Evolutionary conservation across 2,888 invertebrate genomes (phyloP).

Genomic region (Cistogaster globosa): DNA sequence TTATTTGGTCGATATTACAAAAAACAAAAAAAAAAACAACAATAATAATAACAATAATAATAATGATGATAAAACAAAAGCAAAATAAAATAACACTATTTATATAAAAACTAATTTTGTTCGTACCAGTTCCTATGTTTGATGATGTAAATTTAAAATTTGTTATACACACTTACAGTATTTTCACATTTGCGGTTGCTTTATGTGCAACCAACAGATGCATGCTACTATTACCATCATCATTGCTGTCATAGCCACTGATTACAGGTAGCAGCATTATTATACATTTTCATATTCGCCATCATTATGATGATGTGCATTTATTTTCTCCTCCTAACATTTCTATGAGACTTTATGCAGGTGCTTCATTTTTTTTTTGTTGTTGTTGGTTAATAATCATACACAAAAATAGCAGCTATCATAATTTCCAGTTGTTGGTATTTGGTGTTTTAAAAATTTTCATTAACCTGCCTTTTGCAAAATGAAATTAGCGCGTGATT

Average conservation of each 20-base stretch:
- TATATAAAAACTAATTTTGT: background rate
- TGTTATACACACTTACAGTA: background rate
- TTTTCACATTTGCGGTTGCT: constrained; percentile 59
- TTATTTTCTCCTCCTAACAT: background rate
- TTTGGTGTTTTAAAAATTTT: constrained; percentile 46
- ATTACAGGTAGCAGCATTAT: constrained; percentile 14
- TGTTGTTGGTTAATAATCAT: constrained; percentile 14
- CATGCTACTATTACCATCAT: constrained; percentile 23
- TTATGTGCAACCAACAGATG: constrained; percentile 45
- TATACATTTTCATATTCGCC: constrained; percentile 9
- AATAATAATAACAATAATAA: too few relatives aligned
- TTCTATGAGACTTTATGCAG: background rate
- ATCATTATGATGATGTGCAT: constrained; percentile 7
- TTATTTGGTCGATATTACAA: too few relatives aligned
- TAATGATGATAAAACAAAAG: too few relatives aligned
- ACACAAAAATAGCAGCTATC: constrained; percentile 30
- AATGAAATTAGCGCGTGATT: constrained; percentile 57
- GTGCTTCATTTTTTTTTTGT: background rate
- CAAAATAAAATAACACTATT: constrained; percentile 3
- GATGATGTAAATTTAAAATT: constrained; percentile 2
- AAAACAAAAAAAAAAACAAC: too few relatives aligned
- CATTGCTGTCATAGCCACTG: constrained; percentile 17
- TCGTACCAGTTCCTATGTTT: background rate
- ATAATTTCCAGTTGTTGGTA: constrained; percentile 51
- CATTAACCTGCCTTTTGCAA: constrained; percentile 48